Evolutionary conservation across 1,140 invertebrate genomes (phyloP).

Genomic region (Magallana angulata): DNA sequence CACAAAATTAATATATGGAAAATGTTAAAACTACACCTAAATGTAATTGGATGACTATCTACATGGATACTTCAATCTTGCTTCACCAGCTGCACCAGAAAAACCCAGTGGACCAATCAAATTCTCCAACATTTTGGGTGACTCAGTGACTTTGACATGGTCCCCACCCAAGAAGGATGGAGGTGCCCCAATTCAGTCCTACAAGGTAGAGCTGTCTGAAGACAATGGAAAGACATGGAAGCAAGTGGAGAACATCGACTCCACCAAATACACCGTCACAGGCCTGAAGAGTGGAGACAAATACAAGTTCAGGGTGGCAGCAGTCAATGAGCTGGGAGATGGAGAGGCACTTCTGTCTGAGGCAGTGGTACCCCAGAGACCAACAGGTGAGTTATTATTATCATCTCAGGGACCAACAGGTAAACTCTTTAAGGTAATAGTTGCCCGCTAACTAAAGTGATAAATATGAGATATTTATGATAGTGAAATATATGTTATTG

Average conservation of each 20-base stretch:
- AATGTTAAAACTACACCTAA: too few species aligned
- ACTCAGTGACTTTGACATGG: conserved; percentile 91
- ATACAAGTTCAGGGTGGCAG: conserved; percentile 96
- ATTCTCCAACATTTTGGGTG: conserved; percentile 74
- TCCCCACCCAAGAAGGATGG: conserved; percentile 94
- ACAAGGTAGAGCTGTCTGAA: conserved; percentile 77
- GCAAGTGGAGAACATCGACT: conserved; percentile 82
- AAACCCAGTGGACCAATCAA: conserved; percentile 95
- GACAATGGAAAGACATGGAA: conserved; percentile 91
- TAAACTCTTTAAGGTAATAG: not conserved
- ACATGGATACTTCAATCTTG: not conserved
- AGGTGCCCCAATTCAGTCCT: conserved; percentile 84
- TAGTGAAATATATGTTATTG: conserved; percentile 71
- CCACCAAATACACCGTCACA: conserved; percentile 88
- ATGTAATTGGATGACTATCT: too few species aligned
- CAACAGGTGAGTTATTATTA: conserved; percentile 60
- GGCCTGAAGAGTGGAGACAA: conserved; percentile 93
- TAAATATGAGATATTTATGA: too few species aligned
- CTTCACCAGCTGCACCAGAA: conserved; percentile 89
- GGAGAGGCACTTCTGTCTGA: conserved; percentile 82
- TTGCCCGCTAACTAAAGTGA: not conserved
- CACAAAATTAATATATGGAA: too few species aligned
- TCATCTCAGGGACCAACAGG: too few species aligned
- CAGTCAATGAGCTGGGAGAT: conserved; percentile 94
- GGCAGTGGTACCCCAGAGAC: conserved; percentile 63